These are phyloP conservation scores for Furnarius figulus DNA, from an alignment of 2,113 vertebrate species.

Conservation along the genomic window DNA sequence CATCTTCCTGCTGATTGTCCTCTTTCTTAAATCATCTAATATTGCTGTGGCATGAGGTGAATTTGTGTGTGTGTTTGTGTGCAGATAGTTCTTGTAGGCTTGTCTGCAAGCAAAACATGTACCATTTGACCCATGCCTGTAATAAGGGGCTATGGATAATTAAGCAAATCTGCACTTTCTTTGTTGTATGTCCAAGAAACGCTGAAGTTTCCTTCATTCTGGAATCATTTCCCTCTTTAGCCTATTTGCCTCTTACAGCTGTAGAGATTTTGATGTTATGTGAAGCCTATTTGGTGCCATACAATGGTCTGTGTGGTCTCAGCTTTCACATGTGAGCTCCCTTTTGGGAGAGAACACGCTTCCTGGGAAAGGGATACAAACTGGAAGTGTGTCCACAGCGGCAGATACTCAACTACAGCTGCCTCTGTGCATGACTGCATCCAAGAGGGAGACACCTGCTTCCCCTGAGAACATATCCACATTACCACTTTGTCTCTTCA, in stretches of 20 bases:
- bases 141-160: not conserved
- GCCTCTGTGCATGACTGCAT: not conserved
- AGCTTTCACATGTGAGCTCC: rapidly evolving
- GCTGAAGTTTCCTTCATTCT: not conserved
- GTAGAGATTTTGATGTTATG: not conserved
- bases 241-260: not conserved
- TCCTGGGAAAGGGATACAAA: not conserved
- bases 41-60: not conserved
- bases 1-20: not conserved
- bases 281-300: not conserved
- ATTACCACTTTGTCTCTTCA: not conserved
- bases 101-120: not conserved
- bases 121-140: not conserved
- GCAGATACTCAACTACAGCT: not conserved
- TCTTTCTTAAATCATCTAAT: not conserved
- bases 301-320: rapidly evolving
- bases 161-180: not conserved
- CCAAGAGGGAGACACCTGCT: not conserved
- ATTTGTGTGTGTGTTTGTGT: not conserved
- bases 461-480: not conserved
- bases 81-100: not conserved
- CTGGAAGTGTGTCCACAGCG: not conserved
- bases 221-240: not conserved
- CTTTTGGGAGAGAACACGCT: not conserved
- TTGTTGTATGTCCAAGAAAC: not conserved